Percentiles rank a stretch among this genome's conserved stretches.
phyloP scores from a whole-genome alignment of 2,888 invertebrate genomes.

The Acrobasis consociella region DNA sequence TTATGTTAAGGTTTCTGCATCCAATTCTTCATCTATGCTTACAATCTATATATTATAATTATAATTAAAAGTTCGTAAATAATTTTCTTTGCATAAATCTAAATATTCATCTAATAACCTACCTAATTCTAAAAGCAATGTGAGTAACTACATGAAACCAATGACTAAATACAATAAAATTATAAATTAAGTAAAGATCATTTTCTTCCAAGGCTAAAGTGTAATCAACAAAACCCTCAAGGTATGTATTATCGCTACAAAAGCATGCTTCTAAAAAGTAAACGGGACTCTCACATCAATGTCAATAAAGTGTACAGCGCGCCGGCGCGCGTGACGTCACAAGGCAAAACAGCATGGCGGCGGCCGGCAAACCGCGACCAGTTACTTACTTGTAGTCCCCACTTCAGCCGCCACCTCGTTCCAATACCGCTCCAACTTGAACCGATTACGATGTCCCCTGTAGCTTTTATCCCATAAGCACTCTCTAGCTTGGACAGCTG shows the following conservation, averaged over 20 bases:
- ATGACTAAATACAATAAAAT: neutral
- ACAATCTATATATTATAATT: too few species aligned
- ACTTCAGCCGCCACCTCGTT: conserved; percentile 76
- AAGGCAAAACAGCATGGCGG: conserved; percentile 20
- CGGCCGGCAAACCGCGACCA: conserved; percentile 32
- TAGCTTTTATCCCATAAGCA: conserved; percentile 77
- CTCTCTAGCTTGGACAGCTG: conserved; percentile 76
- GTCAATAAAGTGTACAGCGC: conserved; percentile 20
- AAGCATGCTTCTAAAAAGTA: neutral
- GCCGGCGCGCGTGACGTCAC: conserved; percentile 20
- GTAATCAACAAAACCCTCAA: too few species aligned
- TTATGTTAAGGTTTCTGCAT: too few species aligned
- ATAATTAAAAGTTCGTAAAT: too few species aligned
- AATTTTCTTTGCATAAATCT: too few species aligned
- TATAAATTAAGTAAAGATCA: neutral
- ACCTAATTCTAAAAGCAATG: too few species aligned
- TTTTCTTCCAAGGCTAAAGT: too few species aligned
- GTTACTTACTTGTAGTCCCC: conserved; percentile 74
- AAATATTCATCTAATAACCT: too few species aligned
- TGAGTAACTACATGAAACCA: too few species aligned
- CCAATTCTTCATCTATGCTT: too few species aligned
- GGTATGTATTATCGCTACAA: too few species aligned
- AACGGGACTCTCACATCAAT: conserved; percentile 11
- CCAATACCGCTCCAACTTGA: conserved; percentile 76
- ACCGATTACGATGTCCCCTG: conserved; percentile 72